Evolutionary conservation across 2,113 vertebrate genomes (phyloP).

Genomic region (Notechis scutatus): DNA sequence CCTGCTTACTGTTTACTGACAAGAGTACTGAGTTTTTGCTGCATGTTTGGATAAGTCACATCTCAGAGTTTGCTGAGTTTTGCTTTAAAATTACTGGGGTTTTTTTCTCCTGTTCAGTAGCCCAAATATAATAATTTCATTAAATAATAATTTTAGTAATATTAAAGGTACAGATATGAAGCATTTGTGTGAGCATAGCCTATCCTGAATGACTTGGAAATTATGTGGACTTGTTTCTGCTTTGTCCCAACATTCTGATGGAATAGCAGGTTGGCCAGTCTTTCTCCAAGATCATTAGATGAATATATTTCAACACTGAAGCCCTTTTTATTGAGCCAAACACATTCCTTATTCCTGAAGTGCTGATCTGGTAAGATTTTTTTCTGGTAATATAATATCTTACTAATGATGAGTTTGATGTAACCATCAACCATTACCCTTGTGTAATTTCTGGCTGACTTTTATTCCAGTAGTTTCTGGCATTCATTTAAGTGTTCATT

Average conservation of each 20-base stretch:
- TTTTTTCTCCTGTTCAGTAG: background rate
- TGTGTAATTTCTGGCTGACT: background rate
- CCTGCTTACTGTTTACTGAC: background rate
- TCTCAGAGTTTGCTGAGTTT: background rate
- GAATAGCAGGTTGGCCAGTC: background rate
- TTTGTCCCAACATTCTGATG: background rate
- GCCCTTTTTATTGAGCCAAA: background rate
- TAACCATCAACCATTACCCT: background rate
- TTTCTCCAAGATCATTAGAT: background rate
- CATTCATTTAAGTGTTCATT: background rate
- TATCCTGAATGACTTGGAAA: background rate
- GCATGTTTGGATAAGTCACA: background rate
- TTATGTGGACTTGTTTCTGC: background rate
- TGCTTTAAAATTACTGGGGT: background rate
- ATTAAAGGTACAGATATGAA: background rate
- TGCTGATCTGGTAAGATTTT: background rate
- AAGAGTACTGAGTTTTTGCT: background rate
- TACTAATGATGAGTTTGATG: background rate
- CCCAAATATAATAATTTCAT: background rate
- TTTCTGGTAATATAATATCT: background rate
- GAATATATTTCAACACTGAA: background rate
- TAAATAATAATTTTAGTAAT: background rate
- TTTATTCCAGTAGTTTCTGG: background rate
- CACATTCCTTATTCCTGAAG: background rate
- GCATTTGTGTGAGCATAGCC: background rate